phyloP scores from a whole-genome alignment of 2,797 vertebrate genomes.

The Florisuga fusca region DNA sequence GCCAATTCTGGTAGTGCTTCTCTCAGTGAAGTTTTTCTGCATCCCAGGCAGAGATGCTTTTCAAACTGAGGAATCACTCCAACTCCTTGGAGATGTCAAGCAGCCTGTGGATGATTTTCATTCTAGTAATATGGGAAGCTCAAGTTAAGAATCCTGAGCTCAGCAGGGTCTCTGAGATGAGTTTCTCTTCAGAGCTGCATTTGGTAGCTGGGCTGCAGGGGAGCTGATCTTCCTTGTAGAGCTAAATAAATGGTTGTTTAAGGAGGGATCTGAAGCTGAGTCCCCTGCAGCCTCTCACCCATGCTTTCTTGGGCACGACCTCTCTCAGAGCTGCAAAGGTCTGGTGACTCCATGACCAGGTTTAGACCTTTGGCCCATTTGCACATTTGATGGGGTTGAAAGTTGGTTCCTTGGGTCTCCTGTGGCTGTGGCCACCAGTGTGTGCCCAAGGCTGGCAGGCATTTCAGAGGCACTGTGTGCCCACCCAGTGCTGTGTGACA shows the following conservation, averaged over 20 bases:
- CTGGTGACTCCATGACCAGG: background rate
- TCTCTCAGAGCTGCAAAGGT: background rate
- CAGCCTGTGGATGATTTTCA: background rate
- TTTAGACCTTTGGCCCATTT: background rate
- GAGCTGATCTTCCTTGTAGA: background rate
- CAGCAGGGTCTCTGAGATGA: background rate
- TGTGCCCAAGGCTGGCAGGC: background rate
- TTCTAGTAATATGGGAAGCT: background rate
- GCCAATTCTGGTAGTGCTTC: background rate
- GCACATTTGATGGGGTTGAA: background rate
- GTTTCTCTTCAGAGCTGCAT: background rate
- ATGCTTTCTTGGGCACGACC: background rate
- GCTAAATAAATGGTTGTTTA: background rate
- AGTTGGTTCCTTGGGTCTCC: background rate
- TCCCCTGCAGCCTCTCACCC: background rate
- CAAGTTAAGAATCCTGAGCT: background rate
- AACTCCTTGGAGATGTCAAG: background rate
- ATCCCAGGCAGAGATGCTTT: background rate
- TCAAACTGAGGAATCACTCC: background rate
- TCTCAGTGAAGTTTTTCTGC: background rate
- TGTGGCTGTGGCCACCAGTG: fast-evolving
- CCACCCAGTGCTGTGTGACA: background rate
- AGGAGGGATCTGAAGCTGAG: background rate
- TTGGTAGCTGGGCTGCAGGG: background rate
- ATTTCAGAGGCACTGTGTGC: background rate